Conservation (phyloP, 2,888 invertebrate genomes). For the Perithous albicinctus region DNA sequence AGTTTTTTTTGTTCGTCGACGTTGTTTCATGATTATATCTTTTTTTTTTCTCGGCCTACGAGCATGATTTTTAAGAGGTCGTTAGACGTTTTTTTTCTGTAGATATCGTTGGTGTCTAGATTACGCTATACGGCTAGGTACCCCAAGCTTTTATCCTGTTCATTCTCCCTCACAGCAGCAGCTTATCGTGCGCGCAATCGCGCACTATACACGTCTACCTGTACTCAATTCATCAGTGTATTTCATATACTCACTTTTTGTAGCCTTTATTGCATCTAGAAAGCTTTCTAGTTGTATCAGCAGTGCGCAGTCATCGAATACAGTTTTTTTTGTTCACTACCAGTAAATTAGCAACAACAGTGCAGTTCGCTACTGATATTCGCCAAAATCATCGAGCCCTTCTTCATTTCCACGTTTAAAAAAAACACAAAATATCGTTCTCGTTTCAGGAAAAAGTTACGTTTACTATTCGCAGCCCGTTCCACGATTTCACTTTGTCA, state of each 20-base stretch:
- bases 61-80: conserved; percentile 59
- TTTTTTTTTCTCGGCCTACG: conserved; percentile 39
- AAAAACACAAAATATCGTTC: conserved; percentile 66
- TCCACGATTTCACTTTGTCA: conserved; percentile 84
- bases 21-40: conserved; percentile 11
- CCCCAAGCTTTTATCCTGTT: conserved; percentile 21
- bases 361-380: conserved; percentile 7
- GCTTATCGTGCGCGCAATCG: conserved; percentile 19
- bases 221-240: conserved; percentile 7
- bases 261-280: background rate
- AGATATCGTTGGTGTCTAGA: conserved; percentile 34
- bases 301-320: background rate
- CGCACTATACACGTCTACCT: background rate
- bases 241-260: background rate
- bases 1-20: conserved; percentile 49
- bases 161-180: conserved; percentile 11
- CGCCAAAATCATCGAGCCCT: background rate
- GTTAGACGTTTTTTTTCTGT: conserved; percentile 34
- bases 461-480: conserved; percentile 84
- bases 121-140: conserved; percentile 35
- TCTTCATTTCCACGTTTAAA: conserved; percentile 23
- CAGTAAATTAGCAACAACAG: background rate
- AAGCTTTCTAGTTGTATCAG: conserved; percentile 6
- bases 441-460: conserved; percentile 83
- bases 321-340: background rate